phyloP scores from a whole-genome alignment of 1,140 invertebrate genomes.

The Drosophila eugracilis region DNA sequence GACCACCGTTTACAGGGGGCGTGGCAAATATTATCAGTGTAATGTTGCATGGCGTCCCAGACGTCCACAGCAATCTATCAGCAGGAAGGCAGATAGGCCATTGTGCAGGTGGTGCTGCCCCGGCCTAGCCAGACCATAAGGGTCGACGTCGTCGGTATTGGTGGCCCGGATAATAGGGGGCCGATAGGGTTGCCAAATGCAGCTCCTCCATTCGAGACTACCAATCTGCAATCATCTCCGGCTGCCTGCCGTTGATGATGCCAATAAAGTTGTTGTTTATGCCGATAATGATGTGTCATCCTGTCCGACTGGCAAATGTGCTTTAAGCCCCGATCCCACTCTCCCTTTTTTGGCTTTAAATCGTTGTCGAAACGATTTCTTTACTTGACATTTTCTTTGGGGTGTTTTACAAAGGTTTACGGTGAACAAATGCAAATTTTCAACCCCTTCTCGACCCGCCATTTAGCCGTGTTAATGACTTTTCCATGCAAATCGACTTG shows the following conservation, averaged over 20 bases:
- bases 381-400: slow-evolving; percentile 55
- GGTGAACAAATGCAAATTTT: slow-evolving; percentile 4
- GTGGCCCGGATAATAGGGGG: slow-evolving; percentile 10
- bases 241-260: slow-evolving; percentile 62
- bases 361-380: too few relatives aligned
- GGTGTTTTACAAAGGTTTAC: slow-evolving; percentile 23
- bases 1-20: too few relatives aligned
- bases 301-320: slow-evolving; percentile 21
- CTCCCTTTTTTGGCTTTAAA: slow-evolving; percentile 31
- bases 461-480: slow-evolving; percentile 49
- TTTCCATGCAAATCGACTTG: slow-evolving; percentile 62
- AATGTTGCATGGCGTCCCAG: slow-evolving; percentile 57
- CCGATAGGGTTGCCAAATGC: slow-evolving; percentile 42
- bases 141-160: slow-evolving; percentile 6
- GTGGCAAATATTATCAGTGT: slow-evolving; percentile 73
- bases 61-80: slow-evolving; percentile 56
- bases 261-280: slow-evolving; percentile 79
- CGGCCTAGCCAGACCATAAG: slow-evolving; percentile 11
- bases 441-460: slow-evolving; percentile 24
- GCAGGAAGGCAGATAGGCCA: slow-evolving; percentile 28
- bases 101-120: slow-evolving; percentile 34
- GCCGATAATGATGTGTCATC: slow-evolving; percentile 77
- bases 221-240: slow-evolving; percentile 53
- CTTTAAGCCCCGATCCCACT: neutral
- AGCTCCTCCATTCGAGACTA: slow-evolving; percentile 29